phyloP scores from a whole-genome alignment of 2,797 vertebrate species.

The Falco novaeseelandiae region DNA sequence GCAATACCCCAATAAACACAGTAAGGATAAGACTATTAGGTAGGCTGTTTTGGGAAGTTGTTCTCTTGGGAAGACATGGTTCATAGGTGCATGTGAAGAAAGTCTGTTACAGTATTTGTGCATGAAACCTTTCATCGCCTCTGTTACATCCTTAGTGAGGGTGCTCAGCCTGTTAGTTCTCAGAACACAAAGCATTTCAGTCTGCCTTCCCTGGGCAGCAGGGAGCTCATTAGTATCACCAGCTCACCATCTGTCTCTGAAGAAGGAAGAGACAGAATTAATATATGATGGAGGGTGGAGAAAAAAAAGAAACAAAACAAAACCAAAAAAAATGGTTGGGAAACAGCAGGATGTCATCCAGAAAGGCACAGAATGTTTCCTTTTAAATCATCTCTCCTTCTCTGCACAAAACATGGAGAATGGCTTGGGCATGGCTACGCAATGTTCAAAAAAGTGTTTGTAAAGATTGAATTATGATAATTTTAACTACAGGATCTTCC shows the following conservation, averaged over 20 bases:
- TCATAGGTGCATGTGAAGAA: slow-evolving; percentile 31
- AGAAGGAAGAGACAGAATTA: slow-evolving; percentile 25
- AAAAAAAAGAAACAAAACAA: neutral
- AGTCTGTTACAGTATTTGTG: slow-evolving; percentile 1
- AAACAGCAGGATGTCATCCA: slow-evolving; percentile 37
- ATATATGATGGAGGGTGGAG: neutral
- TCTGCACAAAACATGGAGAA: neutral
- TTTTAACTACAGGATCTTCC: neutral
- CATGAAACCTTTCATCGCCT: slow-evolving; percentile 6
- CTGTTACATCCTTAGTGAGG: slow-evolving; percentile 3
- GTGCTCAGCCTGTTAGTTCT: slow-evolving; percentile 38
- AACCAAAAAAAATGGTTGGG: neutral
- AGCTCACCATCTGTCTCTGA: slow-evolving; percentile 68
- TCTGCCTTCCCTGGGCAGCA: slow-evolving; percentile 53
- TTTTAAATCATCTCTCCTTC: slow-evolving; percentile 14
- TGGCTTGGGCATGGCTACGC: neutral
- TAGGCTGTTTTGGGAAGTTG: neutral
- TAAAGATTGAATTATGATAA: neutral
- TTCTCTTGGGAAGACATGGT: neutral
- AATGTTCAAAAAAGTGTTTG: neutral
- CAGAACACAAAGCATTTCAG: slow-evolving; percentile 54
- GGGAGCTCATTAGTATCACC: slow-evolving; percentile 66
- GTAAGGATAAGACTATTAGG: neutral
- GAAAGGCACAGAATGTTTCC: neutral
- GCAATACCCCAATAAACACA: slow-evolving; percentile 11